Percentiles rank a stretch among this genome's conserved stretches.
phyloP scores from a whole-genome alignment of 2,113 vertebrate genomes.

The Anhinga rufa region DNA sequence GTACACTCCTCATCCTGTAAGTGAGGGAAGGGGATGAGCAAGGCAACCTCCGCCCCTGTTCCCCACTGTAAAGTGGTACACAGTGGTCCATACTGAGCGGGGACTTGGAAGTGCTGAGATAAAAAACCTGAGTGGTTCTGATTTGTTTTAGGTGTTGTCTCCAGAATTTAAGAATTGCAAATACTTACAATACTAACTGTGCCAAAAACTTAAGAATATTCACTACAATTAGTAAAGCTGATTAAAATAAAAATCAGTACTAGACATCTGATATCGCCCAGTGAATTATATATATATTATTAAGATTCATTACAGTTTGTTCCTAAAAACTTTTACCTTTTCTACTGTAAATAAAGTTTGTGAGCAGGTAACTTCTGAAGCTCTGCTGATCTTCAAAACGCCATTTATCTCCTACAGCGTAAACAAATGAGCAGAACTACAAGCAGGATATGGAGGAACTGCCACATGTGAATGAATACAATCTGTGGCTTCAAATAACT shows the following conservation, averaged over 20 bases:
- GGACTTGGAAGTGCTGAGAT: not conserved
- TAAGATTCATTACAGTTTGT: not conserved
- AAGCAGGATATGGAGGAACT: not conserved
- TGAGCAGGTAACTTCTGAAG: not conserved
- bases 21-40: not conserved
- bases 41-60: not conserved
- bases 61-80: not conserved
- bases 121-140: not conserved
- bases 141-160: not conserved
- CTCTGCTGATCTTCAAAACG: not conserved
- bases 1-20: not conserved
- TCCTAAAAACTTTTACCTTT: not conserved
- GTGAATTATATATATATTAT: not conserved
- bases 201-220: not conserved
- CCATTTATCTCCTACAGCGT: not conserved
- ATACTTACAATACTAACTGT: not conserved
- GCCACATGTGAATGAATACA: not conserved
- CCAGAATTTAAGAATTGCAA: not conserved
- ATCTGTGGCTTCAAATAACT: not conserved
- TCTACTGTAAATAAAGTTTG: not conserved
- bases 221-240: not conserved
- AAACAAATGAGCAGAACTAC: not conserved
- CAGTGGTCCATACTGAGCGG: fast-evolving
- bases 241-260: not conserved
- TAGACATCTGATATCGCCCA: not conserved